Percentiles rank a stretch among this genome's conserved stretches.
These are phyloP conservation scores for Cetoscarus ocellatus DNA, from an alignment of 2,797 vertebrate species.

Conservation along the genomic window DNA sequence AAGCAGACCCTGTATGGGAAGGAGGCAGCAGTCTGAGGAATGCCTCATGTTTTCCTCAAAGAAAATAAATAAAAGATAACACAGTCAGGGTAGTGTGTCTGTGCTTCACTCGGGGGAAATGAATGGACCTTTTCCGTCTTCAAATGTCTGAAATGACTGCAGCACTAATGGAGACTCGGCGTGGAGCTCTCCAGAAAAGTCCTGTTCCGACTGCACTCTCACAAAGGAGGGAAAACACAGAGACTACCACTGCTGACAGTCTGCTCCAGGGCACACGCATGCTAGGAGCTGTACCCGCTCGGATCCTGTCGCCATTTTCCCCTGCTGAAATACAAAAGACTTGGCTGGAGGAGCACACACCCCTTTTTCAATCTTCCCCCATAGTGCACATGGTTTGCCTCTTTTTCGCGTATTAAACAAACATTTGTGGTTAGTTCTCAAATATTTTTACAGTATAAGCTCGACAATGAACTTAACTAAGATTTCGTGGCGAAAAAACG, in stretches of 20 bases:
- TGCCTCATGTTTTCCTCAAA: background rate
- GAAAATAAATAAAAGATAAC: background rate
- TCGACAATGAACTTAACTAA: rapidly evolving
- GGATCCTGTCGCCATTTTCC: conserved; percentile 86
- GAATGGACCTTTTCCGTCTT: conserved; percentile 17
- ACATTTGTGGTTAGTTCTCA: rapidly evolving
- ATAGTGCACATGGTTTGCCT: conserved; percentile 1
- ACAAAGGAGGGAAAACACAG: conserved; percentile 74
- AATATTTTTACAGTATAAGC: rapidly evolving
- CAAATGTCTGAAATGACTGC: conserved; percentile 31
- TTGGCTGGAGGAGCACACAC: conserved; percentile 55
- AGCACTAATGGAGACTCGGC: background rate
- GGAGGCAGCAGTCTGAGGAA: no score
- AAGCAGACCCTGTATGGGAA: background rate
- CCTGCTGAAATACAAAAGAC: conserved; percentile 69
- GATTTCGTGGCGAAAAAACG: background rate
- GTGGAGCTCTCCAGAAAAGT: conserved; percentile 30
- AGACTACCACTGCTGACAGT: conserved; percentile 75
- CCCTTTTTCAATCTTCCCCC: conserved; percentile 35
- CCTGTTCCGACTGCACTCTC: conserved; percentile 16
- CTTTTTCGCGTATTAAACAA: background rate
- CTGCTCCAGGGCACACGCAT: conserved; percentile 82
- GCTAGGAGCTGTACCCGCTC: conserved; percentile 82
- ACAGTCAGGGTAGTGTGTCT: conserved; percentile 14
- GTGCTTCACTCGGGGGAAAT: conserved; percentile 12